phyloP scores from a whole-genome alignment of 2,888 invertebrate genomes.

The Stenolophus ochropezus region DNA sequence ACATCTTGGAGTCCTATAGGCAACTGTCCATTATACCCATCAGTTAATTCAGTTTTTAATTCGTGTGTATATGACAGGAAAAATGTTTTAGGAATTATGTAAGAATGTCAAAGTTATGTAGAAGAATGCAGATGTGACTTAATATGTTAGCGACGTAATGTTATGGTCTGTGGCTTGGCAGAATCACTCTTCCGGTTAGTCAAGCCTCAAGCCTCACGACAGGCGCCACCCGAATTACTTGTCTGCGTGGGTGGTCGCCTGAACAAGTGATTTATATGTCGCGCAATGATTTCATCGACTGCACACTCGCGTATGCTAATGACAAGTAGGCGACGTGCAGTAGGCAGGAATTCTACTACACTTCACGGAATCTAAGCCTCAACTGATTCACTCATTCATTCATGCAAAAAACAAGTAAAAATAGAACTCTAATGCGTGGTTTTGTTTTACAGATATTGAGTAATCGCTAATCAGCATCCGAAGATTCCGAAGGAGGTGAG shows the following conservation, averaged over 20 bases:
- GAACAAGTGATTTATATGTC: conserved; percentile 2
- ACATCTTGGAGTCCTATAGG: no score
- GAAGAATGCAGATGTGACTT: no score
- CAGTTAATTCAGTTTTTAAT: no score
- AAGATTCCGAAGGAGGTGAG: background rate
- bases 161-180: no score
- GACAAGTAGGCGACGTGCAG: conserved; percentile 18
- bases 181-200: conserved; percentile 26
- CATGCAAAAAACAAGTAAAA: background rate
- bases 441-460: background rate
- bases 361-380: background rate
- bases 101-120: no score
- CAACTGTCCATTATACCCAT: no score
- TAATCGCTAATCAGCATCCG: background rate
- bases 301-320: conserved; percentile 8
- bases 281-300: conserved; percentile 9
- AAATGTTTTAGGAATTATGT: no score
- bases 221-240: conserved; percentile 42
- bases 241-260: conserved; percentile 17
- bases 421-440: background rate
- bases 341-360: background rate
- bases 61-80: no score
- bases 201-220: no score
- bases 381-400: background rate
- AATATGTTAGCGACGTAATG: no score